Conservation (phyloP, 1,140 invertebrate genomes). For the Oryctes rhinoceros region DNA sequence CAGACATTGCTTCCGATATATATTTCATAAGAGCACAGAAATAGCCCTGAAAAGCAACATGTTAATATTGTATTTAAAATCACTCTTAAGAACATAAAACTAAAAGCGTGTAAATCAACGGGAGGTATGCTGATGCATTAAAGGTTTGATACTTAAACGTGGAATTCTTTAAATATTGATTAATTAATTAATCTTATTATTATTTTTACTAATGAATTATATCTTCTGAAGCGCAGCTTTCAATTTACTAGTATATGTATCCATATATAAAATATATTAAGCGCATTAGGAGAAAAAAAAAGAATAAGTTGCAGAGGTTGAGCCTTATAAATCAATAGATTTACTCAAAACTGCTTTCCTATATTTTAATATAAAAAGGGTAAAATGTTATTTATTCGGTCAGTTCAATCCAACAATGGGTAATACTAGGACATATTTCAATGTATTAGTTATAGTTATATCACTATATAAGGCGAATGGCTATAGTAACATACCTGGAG, state of each 20-base stretch:
- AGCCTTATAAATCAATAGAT: conserved; percentile 4
- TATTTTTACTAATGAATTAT: not conserved
- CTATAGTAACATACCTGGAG: conserved; percentile 48
- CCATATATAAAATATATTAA: too few relatives aligned
- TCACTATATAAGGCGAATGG: conserved; percentile 15
- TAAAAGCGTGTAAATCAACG: conserved; percentile 48
- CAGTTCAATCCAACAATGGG: conserved; percentile 29
- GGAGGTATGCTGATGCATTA: conserved; percentile 29
- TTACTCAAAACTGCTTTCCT: conserved; percentile 41
- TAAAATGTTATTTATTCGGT: not conserved
- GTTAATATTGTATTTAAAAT: conserved; percentile 20
- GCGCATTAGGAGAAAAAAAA: too few relatives aligned
- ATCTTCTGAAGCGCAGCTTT: not conserved
- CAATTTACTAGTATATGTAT: not conserved
- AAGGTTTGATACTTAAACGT: not conserved
- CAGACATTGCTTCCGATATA: conserved; percentile 53
- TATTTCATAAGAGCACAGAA: conserved; percentile 24
- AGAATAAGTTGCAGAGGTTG: too few relatives aligned
- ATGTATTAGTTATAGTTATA: conserved; percentile 3
- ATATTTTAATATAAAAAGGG: conserved; percentile 25
- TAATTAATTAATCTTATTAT: not conserved
- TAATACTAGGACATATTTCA: conserved; percentile 12
- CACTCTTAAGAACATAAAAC: conserved; percentile 45
- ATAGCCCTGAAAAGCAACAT: conserved; percentile 29
- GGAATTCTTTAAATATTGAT: not conserved